Base-by-base conservation (phyloP, 64 coral and sea anemone species). In the Hydrozoanthus tunicans region DNA sequence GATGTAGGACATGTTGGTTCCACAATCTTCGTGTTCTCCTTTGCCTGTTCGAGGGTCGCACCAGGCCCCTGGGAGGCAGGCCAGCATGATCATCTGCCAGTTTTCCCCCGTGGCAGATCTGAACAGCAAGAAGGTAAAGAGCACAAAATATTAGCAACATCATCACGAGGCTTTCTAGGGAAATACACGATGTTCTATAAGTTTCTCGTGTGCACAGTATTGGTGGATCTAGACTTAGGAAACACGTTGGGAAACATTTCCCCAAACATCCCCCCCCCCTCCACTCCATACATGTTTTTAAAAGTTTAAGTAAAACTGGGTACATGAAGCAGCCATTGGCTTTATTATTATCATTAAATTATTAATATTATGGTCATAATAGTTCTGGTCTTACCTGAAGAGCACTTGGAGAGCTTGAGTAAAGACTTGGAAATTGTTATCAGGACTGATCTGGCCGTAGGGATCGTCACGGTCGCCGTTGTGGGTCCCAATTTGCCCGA, bases 381-480 rank as follows among this genome's bases (percentile, higher is more conserved):
- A 0, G 8, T 63, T 7, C 11, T 58, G 70, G 77, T 3, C 17
- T 68, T 83, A 93, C 97, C 97, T 99, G 51, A 99, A 99, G 10
- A 99, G 78, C 7, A 99, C 90, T 55, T 96, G 94, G 52, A 99
- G 53, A 59, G 97, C 82, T 77, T 92, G 83, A 51, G 81, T 62
- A 85, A 99, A 96, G 6, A 91, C 69, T 58, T 99, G 97, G 85
- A 99, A 99, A 81, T 99, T 95, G 90, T 99, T 99, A 5, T 93
- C 74, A 7, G 32, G 0, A n/a, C 55, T 94, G 52, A 99, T 99
- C 59, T 93, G 56, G 0, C 2, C 52, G 58, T 79, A 94, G 1
- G 92, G 79, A 0, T 94, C 97, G 3, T 81, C 92, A 32, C 67
- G 80, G 0, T 94, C 92, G 9, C 52, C 85, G 53, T 95, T 89